Evolutionary conservation across 2,113 vertebrate species (phyloP).

Genomic region (Crotalus horridus): DNA sequence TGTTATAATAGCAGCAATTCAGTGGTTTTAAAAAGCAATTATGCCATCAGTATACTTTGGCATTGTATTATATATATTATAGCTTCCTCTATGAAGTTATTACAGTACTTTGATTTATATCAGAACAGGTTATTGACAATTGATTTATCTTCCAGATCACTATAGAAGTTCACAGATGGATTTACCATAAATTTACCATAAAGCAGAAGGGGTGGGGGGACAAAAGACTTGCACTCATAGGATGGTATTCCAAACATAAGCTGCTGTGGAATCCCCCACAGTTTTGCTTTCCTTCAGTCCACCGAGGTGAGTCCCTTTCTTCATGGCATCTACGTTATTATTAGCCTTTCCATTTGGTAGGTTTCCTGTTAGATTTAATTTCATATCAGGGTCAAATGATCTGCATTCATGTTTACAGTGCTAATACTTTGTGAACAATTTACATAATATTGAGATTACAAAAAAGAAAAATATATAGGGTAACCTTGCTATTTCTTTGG

Average conservation of each 20-base stretch:
- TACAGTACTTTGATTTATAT: conserved; percentile 14
- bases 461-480: neutral
- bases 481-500: neutral
- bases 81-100: neutral
- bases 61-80: neutral
- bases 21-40: neutral
- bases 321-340: conserved; percentile 9
- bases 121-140: neutral
- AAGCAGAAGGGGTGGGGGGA: neutral
- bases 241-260: conserved; percentile 13
- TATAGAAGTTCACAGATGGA: neutral
- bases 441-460: neutral
- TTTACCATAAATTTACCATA: neutral
- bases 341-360: neutral
- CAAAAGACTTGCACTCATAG: conserved; percentile 10
- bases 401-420: conserved; percentile 8
- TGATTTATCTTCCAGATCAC: conserved; percentile 27
- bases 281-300: conserved; percentile 1
- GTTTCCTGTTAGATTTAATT: neutral
- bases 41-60: neutral
- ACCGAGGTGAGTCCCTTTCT: conserved; percentile 16
- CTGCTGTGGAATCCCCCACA: conserved; percentile 16
- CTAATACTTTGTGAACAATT: conserved; percentile 3
- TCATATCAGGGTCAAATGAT: conserved; percentile 15
- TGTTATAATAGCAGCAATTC: rapidly evolving